phyloP scores from a whole-genome alignment of 2,888 invertebrate genomes.

The Oscheius sp. region DNA sequence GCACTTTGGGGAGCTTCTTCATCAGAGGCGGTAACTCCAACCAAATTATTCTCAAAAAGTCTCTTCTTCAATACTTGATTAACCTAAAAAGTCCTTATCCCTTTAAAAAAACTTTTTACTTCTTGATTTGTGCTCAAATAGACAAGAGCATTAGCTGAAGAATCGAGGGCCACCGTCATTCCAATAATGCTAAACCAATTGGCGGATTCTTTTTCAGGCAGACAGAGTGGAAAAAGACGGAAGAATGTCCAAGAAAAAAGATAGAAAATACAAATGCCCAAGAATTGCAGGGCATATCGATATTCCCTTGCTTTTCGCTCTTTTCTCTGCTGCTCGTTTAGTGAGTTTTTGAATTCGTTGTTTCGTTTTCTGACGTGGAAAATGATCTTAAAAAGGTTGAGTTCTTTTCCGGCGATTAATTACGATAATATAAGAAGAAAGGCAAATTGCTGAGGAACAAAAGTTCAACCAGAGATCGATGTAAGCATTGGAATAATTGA shows the following conservation, averaged over 20 bases:
- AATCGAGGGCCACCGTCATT: background rate
- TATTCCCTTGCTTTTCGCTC: background rate
- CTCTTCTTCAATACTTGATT: too few relatives aligned
- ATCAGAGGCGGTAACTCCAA: too few relatives aligned
- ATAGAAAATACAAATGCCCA: background rate
- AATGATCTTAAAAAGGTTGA: background rate
- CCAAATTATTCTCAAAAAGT: too few relatives aligned
- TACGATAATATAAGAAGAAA: constrained; percentile 43
- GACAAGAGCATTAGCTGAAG: background rate
- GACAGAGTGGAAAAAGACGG: background rate
- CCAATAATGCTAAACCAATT: background rate
- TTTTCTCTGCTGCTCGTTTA: background rate
- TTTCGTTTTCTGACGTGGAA: background rate
- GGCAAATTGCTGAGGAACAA: constrained; percentile 31
- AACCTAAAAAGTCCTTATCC: too few relatives aligned
- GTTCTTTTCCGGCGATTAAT: background rate
- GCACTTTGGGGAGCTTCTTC: too few relatives aligned
- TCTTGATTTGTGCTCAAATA: too few relatives aligned
- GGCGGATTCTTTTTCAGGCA: background rate
- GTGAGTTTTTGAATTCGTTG: background rate
- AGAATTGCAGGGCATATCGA: background rate
- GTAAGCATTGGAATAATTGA: constrained; percentile 47
- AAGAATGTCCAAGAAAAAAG: background rate
- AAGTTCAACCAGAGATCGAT: constrained; percentile 47
- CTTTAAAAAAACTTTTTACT: too few relatives aligned